Evolutionary conservation across 35 echinoderm and acorn worm species (phyloP), one percentile per base, ranked within the genome.

Genomic region (Hemicentrotus pulcherrimus): DNA sequence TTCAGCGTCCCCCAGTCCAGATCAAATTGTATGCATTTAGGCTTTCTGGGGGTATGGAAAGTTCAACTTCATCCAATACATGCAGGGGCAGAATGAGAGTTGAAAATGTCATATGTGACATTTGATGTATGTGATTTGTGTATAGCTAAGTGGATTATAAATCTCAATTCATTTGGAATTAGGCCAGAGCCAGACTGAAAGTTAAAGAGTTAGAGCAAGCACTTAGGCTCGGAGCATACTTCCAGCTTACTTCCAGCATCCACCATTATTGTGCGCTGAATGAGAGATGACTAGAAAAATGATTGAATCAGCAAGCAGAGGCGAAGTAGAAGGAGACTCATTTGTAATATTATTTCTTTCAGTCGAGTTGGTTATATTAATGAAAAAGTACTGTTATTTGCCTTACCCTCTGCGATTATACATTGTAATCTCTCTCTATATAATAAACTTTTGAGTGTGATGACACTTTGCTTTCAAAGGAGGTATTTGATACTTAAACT

Each of bases 101-200:
- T 78, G 32, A 90, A 90, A 90, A 90, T 90, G 88, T 45, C 88
- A 90, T 90, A 33, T 33, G 88, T 47, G 46, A 47, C 15, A 8
- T 47, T 90, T 90, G 88, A 90, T 90, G 88, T 3, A 90, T 90
- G 88, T 45, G 88, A 90, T 47, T 90, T 90, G 88, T 33, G 32
- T 33, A 35, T 45, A 47, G 88, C 31, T 90, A 33, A 90, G 24
- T 90, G 88, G 88, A 90, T 90, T 90, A 47, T 90, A 90, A 90
- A 90, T 90, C 88, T 45, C 88, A 90, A 90, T 90, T 90, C 32
- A 47, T 47, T 90, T 33, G 16, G 88, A 47, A 90, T 90, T 33
- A 45, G 88, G 46, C 65, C 65, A 78, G 22, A 28, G 65, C 65
- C 19, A 78, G 52, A 4, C 65, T 78, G 65, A 78, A 78, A 78